A percentile compares a stretch with the other conserved stretches of the same genome.
Evolutionary conservation across 2,888 invertebrate genomes (phyloP).

Genomic region (Brachylomia viminalis): DNA sequence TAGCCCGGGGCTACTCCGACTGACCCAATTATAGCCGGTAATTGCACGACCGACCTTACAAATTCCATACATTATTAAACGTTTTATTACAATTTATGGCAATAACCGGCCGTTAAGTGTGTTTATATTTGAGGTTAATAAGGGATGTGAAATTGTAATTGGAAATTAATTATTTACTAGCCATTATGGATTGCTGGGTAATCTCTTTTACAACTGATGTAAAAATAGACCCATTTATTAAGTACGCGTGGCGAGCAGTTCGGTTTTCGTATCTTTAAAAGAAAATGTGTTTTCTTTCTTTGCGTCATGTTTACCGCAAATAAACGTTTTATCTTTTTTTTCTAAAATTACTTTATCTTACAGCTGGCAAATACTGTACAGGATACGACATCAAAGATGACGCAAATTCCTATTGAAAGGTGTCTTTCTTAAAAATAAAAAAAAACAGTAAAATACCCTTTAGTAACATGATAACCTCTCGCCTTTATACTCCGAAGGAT

Average conservation of each 20-base stretch:
- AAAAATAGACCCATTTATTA: neutral
- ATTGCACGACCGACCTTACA: slow-evolving; percentile 61
- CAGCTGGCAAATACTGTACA: neutral
- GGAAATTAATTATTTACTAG: slow-evolving; percentile 45
- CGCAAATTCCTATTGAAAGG: too few relatives aligned
- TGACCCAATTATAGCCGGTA: slow-evolving; percentile 68
- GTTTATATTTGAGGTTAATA: slow-evolving; percentile 61
- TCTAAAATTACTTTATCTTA: neutral
- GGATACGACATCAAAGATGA: neutral
- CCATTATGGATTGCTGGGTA: slow-evolving; percentile 13
- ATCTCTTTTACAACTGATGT: slow-evolving; percentile 14
- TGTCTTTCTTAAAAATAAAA: neutral
- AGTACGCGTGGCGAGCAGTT: neutral
- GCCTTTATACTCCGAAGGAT: neutral
- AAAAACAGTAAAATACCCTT: neutral
- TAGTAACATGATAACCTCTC: neutral
- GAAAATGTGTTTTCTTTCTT: too few relatives aligned
- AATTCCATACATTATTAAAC: slow-evolving; percentile 64
- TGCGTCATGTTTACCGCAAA: too few relatives aligned
- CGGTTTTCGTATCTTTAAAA: neutral
- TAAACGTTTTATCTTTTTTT: too few relatives aligned
- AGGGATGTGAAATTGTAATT: slow-evolving; percentile 52
- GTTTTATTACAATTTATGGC: slow-evolving; percentile 63
- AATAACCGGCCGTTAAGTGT: slow-evolving; percentile 47
- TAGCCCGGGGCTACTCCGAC: slow-evolving; percentile 61